Evolutionary conservation across 1,140 invertebrate genomes (phyloP).

Genomic region (Psilanteris sp.): DNA sequence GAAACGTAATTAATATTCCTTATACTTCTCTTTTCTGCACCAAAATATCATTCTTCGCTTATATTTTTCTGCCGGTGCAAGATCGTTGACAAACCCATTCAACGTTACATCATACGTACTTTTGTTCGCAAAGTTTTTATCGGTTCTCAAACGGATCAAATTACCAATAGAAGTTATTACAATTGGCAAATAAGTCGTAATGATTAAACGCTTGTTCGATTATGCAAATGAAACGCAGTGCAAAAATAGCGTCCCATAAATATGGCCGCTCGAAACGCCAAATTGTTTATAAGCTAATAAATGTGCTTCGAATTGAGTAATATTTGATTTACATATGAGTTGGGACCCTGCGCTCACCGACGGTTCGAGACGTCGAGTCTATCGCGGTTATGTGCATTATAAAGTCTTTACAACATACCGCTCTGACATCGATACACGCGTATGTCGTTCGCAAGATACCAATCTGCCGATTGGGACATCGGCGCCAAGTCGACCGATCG

Average conservation of each 20-base stretch:
- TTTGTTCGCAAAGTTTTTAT: no score
- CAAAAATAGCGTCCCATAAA: constrained; percentile 23
- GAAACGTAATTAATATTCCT: no score
- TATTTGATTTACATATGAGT: constrained; percentile 39
- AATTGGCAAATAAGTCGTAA: constrained; percentile 3
- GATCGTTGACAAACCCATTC: no score
- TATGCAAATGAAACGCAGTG: constrained; percentile 31
- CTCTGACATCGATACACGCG: constrained; percentile 46
- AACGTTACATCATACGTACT: no score
- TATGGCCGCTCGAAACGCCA: constrained; percentile 29
- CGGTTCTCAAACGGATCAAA: constrained; percentile 28
- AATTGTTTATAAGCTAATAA: constrained; percentile 48
- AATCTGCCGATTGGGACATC: constrained; percentile 57
- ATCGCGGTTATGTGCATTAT: constrained; percentile 39
- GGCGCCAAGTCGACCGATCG: constrained; percentile 45
- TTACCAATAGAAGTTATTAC: constrained; percentile 27
- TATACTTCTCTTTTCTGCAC: no score
- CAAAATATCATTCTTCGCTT: no score
- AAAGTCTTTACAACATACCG: constrained; percentile 52
- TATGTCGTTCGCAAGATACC: constrained; percentile 52
- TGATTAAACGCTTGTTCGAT: constrained; percentile 34
- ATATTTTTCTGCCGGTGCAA: no score
- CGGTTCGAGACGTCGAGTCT: constrained; percentile 26
- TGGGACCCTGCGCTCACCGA: constrained; percentile 6
- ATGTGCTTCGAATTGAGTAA: constrained; percentile 36